Percentiles rank a stretch among this genome's conserved stretches.
Conservation (phyloP, 2,797 vertebrate genomes). For the Protosalanx chinensis region DNA sequence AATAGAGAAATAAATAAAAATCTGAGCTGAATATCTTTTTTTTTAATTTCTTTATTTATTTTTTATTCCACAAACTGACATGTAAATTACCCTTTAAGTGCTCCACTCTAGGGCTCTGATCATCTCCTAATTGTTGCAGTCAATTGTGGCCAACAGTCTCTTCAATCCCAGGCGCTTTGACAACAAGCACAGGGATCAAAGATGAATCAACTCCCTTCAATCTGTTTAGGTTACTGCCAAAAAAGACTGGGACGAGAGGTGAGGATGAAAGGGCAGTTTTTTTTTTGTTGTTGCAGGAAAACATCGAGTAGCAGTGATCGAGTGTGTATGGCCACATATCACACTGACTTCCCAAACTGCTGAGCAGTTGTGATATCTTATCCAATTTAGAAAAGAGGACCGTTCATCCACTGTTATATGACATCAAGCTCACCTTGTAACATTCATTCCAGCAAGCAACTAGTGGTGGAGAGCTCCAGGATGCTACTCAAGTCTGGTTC, state of each 20-base stretch:
- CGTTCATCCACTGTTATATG: neutral
- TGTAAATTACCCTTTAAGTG: constrained; percentile 99
- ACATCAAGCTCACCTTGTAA: neutral
- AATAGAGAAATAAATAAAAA: constrained; percentile 77
- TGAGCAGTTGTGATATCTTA: neutral
- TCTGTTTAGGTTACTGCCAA: constrained; percentile 81
- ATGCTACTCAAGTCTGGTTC: neutral
- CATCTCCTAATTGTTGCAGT: constrained; percentile 99
- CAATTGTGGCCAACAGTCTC: constrained; percentile 99
- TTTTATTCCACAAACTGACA: constrained; percentile 96
- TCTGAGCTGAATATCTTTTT: constrained; percentile 78
- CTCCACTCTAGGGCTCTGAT: constrained; percentile 91
- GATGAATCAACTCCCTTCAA: constrained; percentile 86
- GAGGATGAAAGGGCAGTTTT: constrained; percentile 76
- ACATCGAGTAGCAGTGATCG: constrained; percentile 63
- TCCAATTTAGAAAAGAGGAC: neutral
- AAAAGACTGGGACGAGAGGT: constrained; percentile 75
- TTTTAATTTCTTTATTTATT: constrained; percentile 66
- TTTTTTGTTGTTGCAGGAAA: constrained; percentile 59
- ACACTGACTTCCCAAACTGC: neutral
- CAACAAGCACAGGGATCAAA: constrained; percentile 95
- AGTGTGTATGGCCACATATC: neutral
- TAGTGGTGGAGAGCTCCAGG: neutral
- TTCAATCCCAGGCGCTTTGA: constrained; percentile 94
- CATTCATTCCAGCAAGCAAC: too few species aligned